Evolutionary conservation across 2,888 invertebrate species (phyloP).

Genomic region (Synergus itoensis): DNA sequence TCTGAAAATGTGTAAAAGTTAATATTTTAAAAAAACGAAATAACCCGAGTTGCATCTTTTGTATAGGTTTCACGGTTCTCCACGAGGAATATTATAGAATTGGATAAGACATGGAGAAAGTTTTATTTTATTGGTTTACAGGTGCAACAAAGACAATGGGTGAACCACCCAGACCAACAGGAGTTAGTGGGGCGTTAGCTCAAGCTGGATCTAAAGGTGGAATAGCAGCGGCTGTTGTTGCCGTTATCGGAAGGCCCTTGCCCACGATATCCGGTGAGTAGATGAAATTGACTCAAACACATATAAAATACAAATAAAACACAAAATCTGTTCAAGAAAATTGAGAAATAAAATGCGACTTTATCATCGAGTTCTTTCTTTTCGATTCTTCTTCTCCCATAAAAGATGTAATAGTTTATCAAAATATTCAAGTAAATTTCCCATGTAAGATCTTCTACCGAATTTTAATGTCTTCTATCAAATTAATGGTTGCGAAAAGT

Average conservation of each 20-base stretch:
- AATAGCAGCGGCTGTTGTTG: conserved; percentile 87
- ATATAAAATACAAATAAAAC: conserved; percentile 7
- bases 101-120: background rate
- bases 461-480: too few species aligned
- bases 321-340: background rate
- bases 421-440: too few species aligned
- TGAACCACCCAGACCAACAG: conserved; percentile 65
- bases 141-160: conserved; percentile 67
- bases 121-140: conserved; percentile 27
- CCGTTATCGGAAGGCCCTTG: conserved; percentile 84
- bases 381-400: background rate
- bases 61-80: background rate
- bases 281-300: conserved; percentile 21
- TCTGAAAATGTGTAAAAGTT: background rate
- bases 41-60: background rate
- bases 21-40: conserved; percentile 6
- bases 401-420: background rate
- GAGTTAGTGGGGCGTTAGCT: conserved; percentile 81
- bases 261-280: conserved; percentile 81
- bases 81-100: background rate
- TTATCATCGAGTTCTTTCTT: background rate
- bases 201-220: conserved; percentile 86
- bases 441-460: too few species aligned
- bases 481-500: too few species aligned
- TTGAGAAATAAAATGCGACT: background rate